A percentile compares a stretch with the other conserved stretches of the same genome.
These are phyloP conservation scores for Paracanthobrama guichenoti DNA, from an alignment of 2,113 vertebrate species.

Conservation along the genomic window DNA sequence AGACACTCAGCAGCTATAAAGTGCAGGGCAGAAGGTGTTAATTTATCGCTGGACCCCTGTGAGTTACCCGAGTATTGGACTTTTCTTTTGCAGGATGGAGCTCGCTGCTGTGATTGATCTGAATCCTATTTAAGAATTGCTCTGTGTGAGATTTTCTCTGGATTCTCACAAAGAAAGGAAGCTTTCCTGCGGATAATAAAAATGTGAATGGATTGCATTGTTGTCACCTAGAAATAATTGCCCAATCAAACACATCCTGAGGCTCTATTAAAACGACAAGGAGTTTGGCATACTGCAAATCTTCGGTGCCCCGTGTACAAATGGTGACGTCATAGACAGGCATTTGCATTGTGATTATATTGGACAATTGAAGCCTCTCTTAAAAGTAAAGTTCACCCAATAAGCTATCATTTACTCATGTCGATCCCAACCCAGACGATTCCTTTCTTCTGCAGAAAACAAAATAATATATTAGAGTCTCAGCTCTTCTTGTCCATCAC, in stretches of 20 bases:
- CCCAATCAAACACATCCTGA: constrained; percentile 64
- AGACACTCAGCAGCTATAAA: constrained; percentile 49
- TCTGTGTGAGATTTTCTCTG: constrained; percentile 14
- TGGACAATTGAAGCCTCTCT: background rate
- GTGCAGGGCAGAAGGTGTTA: constrained; percentile 47
- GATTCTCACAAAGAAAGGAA: constrained; percentile 50
- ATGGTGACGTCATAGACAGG: background rate
- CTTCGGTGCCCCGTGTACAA: background rate
- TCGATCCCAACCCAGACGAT: background rate
- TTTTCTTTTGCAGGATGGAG: constrained; percentile 5
- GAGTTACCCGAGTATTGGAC: constrained; percentile 27
- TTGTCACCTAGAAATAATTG: constrained; percentile 67
- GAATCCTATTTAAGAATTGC: constrained; percentile 14
- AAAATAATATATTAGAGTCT: background rate
- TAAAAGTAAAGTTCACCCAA: background rate
- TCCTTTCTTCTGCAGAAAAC: background rate
- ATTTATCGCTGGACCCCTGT: constrained; percentile 57
- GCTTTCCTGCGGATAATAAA: constrained; percentile 57
- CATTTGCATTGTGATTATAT: background rate
- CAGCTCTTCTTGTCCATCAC: background rate
- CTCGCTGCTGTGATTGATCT: constrained; percentile 38
- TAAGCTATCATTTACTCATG: background rate
- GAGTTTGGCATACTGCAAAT: constrained; percentile 47
- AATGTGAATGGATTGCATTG: constrained; percentile 65
- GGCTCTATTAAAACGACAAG: constrained; percentile 63